Percentiles rank a stretch among this genome's conserved stretches.
phyloP scores from a whole-genome alignment of 2,888 invertebrate species.

The Barypeithes pellucidus region DNA sequence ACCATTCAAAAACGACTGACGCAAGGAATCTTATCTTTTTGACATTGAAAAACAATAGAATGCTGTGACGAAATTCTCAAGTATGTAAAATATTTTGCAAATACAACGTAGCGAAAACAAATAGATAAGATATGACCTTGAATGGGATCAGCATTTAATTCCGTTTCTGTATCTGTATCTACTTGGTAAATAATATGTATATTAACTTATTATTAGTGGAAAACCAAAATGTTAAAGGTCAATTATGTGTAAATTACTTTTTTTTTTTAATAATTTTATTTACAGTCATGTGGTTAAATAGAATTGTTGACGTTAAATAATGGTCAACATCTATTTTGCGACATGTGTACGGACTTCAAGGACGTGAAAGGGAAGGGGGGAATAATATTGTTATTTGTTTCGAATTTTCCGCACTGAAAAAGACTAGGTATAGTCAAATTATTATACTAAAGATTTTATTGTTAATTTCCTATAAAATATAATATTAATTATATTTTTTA shows the following conservation, averaged over 20 bases:
- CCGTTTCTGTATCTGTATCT: constrained; percentile 23
- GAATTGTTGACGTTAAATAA: background rate
- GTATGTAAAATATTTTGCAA: constrained; percentile 41
- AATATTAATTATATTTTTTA: too few species aligned
- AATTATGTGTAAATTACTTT: too few species aligned
- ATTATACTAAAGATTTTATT: too few species aligned
- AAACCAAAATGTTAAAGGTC: background rate
- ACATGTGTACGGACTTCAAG: too few species aligned
- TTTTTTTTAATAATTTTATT: constrained; percentile 1
- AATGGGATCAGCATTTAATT: constrained; percentile 8
- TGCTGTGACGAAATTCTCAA: constrained; percentile 52
- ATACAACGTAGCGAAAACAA: constrained; percentile 23
- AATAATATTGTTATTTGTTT: too few species aligned
- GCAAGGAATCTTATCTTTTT: constrained; percentile 25
- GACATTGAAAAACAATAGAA: constrained; percentile 32
- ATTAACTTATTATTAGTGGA: background rate
- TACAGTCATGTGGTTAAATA: background rate
- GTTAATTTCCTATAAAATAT: too few species aligned
- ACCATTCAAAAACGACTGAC: background rate
- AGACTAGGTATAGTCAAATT: too few species aligned
- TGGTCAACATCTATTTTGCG: too few species aligned
- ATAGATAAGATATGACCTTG: constrained; percentile 23
- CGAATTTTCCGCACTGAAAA: too few species aligned
- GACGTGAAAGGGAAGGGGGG: too few species aligned
- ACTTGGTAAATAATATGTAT: constrained; percentile 7